Conservation (phyloP, 2,797 vertebrate genomes). For the Oreochromis mossambicus region DNA sequence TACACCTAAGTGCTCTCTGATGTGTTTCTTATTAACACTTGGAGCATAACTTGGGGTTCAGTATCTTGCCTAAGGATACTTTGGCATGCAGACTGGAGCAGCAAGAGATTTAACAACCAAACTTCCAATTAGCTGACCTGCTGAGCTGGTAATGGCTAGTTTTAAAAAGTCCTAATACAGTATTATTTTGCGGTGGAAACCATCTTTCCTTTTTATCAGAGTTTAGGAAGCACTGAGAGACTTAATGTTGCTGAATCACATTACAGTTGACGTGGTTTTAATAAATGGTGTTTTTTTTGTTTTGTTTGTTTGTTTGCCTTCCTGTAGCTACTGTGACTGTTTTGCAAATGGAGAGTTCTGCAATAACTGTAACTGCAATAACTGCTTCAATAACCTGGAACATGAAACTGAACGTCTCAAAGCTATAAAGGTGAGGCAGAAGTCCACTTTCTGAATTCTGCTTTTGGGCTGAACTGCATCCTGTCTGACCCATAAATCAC, state of each 20-base stretch:
- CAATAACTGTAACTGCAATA: constrained; percentile 98
- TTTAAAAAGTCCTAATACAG: not conserved
- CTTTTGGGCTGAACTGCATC: not conserved
- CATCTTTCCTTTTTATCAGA: not conserved
- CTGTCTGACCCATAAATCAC: not conserved
- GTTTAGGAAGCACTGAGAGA: not conserved
- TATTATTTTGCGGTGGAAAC: not conserved
- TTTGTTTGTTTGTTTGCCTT: not conserved
- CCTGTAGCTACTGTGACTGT: constrained; percentile 93
- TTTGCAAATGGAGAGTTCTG: constrained; percentile 99
- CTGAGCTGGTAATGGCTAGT: not conserved
- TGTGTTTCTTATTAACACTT: not conserved
- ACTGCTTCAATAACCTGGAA: constrained; percentile 98
- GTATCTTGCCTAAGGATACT: not conserved
- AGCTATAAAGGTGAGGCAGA: constrained; percentile 91
- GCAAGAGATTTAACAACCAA: not conserved
- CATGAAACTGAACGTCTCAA: constrained; percentile 96
- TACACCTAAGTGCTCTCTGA: not conserved
- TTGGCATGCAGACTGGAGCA: not conserved
- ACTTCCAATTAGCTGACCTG: not conserved
- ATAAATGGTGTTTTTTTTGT: not conserved
- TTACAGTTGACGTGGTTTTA: not conserved
- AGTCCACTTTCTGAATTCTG: not conserved
- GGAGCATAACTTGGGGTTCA: not conserved
- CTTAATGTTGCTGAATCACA: not conserved